Evolutionary conservation across 2,888 invertebrate species (phyloP).

Genomic region (Hypena proboscidalis): DNA sequence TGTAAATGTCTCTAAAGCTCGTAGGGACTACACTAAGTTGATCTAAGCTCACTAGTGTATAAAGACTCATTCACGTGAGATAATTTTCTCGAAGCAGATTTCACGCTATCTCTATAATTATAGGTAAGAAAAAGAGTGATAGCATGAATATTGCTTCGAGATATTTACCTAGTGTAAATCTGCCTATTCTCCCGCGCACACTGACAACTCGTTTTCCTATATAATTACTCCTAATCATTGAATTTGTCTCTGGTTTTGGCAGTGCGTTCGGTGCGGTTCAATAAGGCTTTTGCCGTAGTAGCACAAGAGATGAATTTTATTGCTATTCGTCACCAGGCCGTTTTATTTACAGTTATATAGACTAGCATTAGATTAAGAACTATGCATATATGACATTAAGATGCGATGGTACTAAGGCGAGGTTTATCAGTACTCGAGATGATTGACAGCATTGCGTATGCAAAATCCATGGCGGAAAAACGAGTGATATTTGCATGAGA

Average conservation of each 20-base stretch:
- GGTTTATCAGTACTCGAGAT: too few species aligned
- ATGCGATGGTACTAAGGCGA: too few species aligned
- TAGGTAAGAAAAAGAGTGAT: too few species aligned
- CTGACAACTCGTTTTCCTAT: constrained; percentile 66
- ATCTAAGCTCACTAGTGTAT: constrained; percentile 66
- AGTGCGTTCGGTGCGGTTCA: constrained; percentile 52
- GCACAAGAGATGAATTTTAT: constrained; percentile 29
- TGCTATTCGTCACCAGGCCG: constrained; percentile 29
- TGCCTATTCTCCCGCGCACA: constrained; percentile 64
- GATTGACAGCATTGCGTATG: too few species aligned
- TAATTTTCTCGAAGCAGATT: too few species aligned
- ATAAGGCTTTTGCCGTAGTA: constrained; percentile 30
- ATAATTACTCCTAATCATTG: constrained; percentile 44
- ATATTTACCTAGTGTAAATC: too few species aligned
- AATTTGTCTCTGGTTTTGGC: constrained; percentile 55
- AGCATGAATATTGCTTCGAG: too few species aligned
- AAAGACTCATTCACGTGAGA: too few species aligned
- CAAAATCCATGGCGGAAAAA: too few species aligned
- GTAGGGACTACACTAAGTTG: constrained; percentile 68
- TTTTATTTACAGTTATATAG: constrained; percentile 34
- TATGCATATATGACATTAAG: constrained; percentile 18
- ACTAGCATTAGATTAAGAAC: constrained; percentile 31
- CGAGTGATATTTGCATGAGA: too few species aligned
- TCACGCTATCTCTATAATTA: too few species aligned
- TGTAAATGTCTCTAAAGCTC: constrained; percentile 71